Percentiles rank a stretch among this genome's conserved stretches.
Evolutionary conservation across 2,797 vertebrate species (phyloP).

Genomic region (Halcyon leucocephala): DNA sequence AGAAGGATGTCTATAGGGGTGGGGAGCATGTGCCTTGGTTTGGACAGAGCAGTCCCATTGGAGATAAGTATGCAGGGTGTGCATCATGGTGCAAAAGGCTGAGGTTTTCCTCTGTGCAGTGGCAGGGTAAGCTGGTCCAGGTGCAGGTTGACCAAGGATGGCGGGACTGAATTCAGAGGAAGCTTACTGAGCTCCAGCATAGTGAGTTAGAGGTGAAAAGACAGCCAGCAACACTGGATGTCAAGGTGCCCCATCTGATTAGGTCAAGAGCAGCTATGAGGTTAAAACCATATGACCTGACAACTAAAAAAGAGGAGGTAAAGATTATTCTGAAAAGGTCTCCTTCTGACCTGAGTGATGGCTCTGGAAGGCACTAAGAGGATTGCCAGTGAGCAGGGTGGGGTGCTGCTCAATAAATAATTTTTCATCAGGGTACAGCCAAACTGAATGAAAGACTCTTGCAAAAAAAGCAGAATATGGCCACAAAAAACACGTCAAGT

Average conservation of each 20-base stretch:
- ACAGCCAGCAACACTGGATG: not conserved
- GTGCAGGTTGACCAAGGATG: not conserved
- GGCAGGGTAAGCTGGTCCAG: not conserved
- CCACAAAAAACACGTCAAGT: not conserved
- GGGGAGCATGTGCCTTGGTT: not conserved
- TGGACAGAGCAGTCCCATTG: fast-evolving
- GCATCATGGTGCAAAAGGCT: not conserved
- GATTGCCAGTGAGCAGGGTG: not conserved
- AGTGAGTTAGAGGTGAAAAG: not conserved
- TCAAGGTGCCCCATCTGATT: fast-evolving
- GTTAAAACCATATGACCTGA: not conserved
- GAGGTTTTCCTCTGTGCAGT: not conserved
- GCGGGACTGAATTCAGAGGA: not conserved
- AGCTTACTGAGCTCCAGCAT: not conserved
- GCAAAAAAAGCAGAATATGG: not conserved
- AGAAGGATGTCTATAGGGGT: not conserved
- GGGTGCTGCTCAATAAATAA: not conserved
- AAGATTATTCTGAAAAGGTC: not conserved
- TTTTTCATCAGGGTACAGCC: not conserved
- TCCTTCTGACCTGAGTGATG: not conserved
- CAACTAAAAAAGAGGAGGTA: not conserved
- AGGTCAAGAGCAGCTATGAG: not conserved
- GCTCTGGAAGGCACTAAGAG: not conserved
- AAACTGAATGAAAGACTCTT: not conserved
- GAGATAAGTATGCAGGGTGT: not conserved